These are phyloP conservation scores for Morone saxatilis DNA, from an alignment of 2,113 vertebrate genomes.

Conservation along the genomic window DNA sequence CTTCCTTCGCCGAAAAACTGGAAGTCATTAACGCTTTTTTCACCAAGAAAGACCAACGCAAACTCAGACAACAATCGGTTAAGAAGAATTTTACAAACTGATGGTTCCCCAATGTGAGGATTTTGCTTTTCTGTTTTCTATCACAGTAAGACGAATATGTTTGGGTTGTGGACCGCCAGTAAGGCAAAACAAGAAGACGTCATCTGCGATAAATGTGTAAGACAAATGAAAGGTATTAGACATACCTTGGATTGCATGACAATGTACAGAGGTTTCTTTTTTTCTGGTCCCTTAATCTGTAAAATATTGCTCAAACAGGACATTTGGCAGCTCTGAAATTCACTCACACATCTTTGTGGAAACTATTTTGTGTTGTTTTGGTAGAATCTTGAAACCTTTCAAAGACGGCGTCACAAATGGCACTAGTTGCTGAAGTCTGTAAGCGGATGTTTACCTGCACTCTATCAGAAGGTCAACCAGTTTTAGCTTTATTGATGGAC, in stretches of 20 bases:
- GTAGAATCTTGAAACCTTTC: background rate
- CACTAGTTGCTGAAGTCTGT: background rate
- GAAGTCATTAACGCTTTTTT: background rate
- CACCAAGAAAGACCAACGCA: background rate
- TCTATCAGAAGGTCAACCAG: background rate
- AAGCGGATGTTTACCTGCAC: slow-evolving; percentile 4
- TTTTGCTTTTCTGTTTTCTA: background rate
- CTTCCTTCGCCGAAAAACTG: background rate
- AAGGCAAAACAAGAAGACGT: no score
- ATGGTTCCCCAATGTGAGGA: background rate
- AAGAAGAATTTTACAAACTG: background rate
- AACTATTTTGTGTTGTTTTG: background rate
- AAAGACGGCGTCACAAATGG: background rate
- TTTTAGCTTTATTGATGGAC: background rate
- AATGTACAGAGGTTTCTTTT: background rate
- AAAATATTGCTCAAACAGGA: no score
- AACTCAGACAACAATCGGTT: background rate
- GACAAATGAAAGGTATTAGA: no score
- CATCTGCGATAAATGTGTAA: no score
- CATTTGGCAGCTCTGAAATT: background rate
- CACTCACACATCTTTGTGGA: background rate
- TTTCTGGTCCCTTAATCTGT: no score
- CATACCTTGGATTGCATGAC: background rate
- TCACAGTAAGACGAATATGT: background rate
- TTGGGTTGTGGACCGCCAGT: no score